phyloP scores from a whole-genome alignment of 2,888 invertebrate species.

The Seira sanloemensis region DNA sequence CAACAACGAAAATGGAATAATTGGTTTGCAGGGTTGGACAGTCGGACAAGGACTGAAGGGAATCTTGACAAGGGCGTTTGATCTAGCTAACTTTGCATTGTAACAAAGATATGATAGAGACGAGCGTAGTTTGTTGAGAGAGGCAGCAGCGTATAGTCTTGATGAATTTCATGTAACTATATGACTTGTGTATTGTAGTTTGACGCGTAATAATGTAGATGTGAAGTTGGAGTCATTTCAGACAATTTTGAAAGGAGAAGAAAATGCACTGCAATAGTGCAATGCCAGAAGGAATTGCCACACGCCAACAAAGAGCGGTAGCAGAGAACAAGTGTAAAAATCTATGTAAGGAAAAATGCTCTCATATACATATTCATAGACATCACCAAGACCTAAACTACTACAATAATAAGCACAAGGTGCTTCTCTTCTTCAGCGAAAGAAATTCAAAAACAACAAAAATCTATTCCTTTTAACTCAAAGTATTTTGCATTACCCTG shows the following conservation, averaged over 20 bases:
- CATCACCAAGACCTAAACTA: constrained; percentile 3
- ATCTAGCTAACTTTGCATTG: constrained; percentile 33
- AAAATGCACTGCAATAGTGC: constrained; percentile 16
- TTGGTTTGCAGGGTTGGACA: constrained; percentile 44
- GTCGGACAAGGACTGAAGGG: constrained; percentile 53
- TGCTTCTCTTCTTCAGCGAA: constrained; percentile 10
- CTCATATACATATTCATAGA: constrained; percentile 17
- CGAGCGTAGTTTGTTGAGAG: background rate
- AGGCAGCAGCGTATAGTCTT: background rate
- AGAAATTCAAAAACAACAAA: no score
- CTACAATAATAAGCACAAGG: constrained; percentile 38
- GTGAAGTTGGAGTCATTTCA: constrained; percentile 6
- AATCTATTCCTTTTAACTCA: no score
- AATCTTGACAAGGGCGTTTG: constrained; percentile 61
- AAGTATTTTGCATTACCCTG: background rate
- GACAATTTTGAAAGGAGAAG: constrained; percentile 6
- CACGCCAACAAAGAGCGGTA: constrained; percentile 16
- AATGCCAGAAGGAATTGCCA: constrained; percentile 16
- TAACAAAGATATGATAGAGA: background rate
- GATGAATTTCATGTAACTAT: background rate
- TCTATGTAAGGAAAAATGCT: no score
- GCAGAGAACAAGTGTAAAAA: background rate
- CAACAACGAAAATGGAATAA: constrained; percentile 7
- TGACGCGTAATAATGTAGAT: background rate
- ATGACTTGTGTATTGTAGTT: background rate